phyloP scores from a whole-genome alignment of 2,113 vertebrate species.

The Hypomesus transpacificus region DNA sequence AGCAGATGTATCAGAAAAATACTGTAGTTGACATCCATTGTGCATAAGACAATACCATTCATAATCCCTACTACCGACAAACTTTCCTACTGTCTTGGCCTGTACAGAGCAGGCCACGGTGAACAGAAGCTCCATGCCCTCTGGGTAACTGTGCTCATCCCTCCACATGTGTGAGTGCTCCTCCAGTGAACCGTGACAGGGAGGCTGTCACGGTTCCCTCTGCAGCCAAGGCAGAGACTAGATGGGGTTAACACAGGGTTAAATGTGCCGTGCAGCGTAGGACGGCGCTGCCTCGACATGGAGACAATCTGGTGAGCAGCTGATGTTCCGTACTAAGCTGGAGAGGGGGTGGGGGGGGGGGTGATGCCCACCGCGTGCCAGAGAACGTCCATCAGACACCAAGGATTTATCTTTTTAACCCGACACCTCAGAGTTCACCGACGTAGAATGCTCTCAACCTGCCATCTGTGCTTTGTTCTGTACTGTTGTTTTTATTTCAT shows the following conservation, averaged over 20 bases:
- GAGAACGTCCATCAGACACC: not conserved
- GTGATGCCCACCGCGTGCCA: not conserved
- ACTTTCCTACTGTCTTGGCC: too few relatives aligned
- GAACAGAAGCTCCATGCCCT: too few relatives aligned
- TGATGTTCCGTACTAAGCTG: not conserved
- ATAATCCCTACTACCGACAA: too few relatives aligned
- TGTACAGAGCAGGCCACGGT: too few relatives aligned
- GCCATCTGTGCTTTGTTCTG: too few relatives aligned
- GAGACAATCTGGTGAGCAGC: conserved; percentile 13
- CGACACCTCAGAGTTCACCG: not conserved
- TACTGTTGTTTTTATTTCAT: not conserved
- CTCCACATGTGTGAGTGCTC: too few relatives aligned
- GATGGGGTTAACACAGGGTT: conserved; percentile 3
- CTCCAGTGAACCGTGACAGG: too few relatives aligned
- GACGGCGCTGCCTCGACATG: conserved; percentile 5
- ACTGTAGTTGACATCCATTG: too few relatives aligned
- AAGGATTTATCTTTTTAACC: not conserved
- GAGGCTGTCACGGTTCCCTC: not conserved
- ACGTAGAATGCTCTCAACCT: too few relatives aligned
- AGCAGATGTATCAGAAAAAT: too few relatives aligned
- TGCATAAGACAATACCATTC: too few relatives aligned
- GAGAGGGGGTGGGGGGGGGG: not conserved
- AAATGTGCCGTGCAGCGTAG: not conserved
- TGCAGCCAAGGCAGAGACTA: conserved; percentile 6
- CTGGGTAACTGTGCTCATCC: too few relatives aligned